Evolutionary conservation across 1,140 invertebrate species (phyloP).

Genomic region (Battus philenor): DNA sequence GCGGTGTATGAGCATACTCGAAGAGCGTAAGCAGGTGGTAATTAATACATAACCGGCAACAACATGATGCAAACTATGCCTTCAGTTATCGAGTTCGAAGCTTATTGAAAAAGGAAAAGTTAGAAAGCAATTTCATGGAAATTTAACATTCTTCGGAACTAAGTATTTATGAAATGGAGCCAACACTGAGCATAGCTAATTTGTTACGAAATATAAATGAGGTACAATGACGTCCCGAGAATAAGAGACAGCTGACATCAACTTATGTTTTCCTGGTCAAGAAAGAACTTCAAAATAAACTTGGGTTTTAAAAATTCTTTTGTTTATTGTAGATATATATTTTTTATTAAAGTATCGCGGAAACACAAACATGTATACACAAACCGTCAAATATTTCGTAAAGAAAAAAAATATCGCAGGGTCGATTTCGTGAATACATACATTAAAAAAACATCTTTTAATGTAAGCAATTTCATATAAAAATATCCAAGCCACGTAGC

Average conservation of each 20-base stretch:
- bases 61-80: conserved; percentile 59
- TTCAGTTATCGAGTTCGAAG: conserved; percentile 56
- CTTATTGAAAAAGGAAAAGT: conserved; percentile 64
- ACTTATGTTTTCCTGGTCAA: conserved; percentile 2
- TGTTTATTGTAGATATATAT: too few relatives aligned
- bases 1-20: conserved; percentile 15
- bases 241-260: conserved; percentile 8
- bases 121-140: conserved; percentile 68
- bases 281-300: too few relatives aligned
- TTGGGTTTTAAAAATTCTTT: too few relatives aligned
- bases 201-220: conserved; percentile 57
- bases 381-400: too few relatives aligned
- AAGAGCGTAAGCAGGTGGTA: conserved; percentile 39
- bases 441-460: too few relatives aligned
- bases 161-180: conserved; percentile 62
- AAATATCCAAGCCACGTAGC: too few relatives aligned
- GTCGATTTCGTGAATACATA: too few relatives aligned
- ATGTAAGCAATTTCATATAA: too few relatives aligned
- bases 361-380: too few relatives aligned
- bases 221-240: conserved; percentile 23
- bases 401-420: too few relatives aligned
- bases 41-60: conserved; percentile 47
- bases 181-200: conserved; percentile 60
- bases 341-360: too few relatives aligned
- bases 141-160: conserved; percentile 62